phyloP scores from a whole-genome alignment of 1,140 invertebrate genomes.

The Atta texana region DNA sequence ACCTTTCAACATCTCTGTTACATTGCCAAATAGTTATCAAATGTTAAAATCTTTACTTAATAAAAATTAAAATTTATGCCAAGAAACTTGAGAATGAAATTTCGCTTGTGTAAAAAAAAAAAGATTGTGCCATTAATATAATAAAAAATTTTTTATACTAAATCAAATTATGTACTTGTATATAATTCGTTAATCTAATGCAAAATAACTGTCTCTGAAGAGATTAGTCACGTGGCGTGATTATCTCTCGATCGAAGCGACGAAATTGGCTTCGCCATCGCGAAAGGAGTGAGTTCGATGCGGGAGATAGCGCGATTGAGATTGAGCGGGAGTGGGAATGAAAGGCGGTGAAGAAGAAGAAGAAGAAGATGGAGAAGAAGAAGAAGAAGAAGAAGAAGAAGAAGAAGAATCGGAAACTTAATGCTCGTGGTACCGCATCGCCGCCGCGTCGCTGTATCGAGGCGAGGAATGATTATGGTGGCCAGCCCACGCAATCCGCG shows the following conservation, averaged over 20 bases:
- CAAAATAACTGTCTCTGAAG: background rate
- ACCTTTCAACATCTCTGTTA: no score
- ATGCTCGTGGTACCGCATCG: conserved; percentile 74
- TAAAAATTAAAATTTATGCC: no score
- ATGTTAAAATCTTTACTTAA: no score
- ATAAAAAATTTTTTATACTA: background rate
- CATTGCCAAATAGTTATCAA: no score
- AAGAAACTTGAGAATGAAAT: no score
- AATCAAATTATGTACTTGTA: background rate
- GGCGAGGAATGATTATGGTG: conserved; percentile 80
- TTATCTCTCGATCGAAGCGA: conserved; percentile 67
- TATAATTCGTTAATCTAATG: conserved; percentile 11
- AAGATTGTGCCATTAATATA: no score
- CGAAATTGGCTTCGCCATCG: conserved; percentile 45
- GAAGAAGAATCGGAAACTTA: conserved; percentile 76
- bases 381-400: conserved; percentile 70
- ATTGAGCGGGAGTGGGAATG: conserved; percentile 19
- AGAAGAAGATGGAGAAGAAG: conserved; percentile 66
- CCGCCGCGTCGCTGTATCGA: conserved; percentile 67
- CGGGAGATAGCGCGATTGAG: conserved; percentile 43
- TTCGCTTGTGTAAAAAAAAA: no score
- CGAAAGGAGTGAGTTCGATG: conserved; percentile 6
- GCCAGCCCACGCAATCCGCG: conserved; percentile 82
- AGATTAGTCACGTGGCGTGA: conserved; percentile 55
- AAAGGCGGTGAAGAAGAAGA: conserved; percentile 62